Base-by-base conservation (phyloP, 2,888 invertebrate species). In the Zele albiditarsus region DNA sequence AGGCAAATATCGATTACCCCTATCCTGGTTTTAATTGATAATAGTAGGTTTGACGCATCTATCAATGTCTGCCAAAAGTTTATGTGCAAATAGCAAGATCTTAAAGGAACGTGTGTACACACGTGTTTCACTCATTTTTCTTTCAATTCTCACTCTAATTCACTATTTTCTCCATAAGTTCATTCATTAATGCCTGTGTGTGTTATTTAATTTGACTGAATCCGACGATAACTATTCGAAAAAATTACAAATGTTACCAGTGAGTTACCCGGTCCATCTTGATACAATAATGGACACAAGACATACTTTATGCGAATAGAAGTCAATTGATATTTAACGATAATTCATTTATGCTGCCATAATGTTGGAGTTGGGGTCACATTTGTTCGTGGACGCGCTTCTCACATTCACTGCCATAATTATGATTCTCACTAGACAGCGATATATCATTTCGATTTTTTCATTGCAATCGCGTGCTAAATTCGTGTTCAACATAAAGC, bases 21-120 rank as follows among this genome's bases (percentile, higher is more conserved):
- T 65, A 27, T 20, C 65, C 63, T 70, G 16, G 46, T 46, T 31
- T 31, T 0, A 38, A 38, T 8, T 38, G 38, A 8, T 49, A 23
- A 75, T 79, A 49, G 75, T 81, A 78, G 77, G 79, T 77, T 77
- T 78, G 73, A 63, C 80, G 71, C 73, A 73, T 71, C 74, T 81
- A 86, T 86, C 86, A 87, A 87, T 87, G 81, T 86, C 87, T 88
- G 87, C 86, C 87, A 85, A 87, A 87, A 87, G 79, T 84, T 82
- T 80, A 82, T 82, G 84, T 84, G 81, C 76, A 79, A 83, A 83
- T 83, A 63, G 28, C 27, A 63, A 20, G 42, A 62, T n/a, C n/a
- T n/a, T n/a, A n/a, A n/a, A n/a, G n/a, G n/a, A n/a, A n/a, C n/a
- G n/a, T n/a, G n/a, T n/a, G n/a, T n/a, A n/a, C n/a, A n/a, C n/a